These are phyloP conservation scores for Heterodera schachtii DNA, from an alignment of 1,140 invertebrate species.

Conservation along the genomic window DNA sequence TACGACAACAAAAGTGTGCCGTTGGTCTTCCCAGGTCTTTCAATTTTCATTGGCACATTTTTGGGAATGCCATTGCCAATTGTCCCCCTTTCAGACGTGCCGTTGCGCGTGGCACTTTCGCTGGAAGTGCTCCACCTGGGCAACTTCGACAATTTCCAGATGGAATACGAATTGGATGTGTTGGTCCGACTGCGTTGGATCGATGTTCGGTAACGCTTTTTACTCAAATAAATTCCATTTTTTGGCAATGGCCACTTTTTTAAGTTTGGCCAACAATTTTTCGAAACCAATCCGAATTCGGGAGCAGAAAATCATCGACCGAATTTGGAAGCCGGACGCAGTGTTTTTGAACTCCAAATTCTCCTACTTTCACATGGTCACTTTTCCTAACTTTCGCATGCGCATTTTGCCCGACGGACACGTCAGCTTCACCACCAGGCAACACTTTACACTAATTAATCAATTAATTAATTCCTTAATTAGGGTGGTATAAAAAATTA, in stretches of 20 bases:
- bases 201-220: constrained; percentile 36
- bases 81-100: constrained; percentile 48
- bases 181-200: constrained; percentile 53
- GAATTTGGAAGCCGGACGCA: constrained; percentile 63
- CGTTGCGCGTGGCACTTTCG: constrained; percentile 56
- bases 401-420: constrained; percentile 56
- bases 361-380: constrained; percentile 62
- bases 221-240: neutral
- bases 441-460: no score
- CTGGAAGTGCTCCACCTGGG: constrained; percentile 60
- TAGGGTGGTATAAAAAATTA: no score
- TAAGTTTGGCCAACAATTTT: constrained; percentile 61
- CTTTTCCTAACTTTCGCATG: constrained; percentile 65
- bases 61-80: constrained; percentile 7
- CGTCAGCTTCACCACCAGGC: constrained; percentile 58
- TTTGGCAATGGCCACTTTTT: constrained; percentile 9
- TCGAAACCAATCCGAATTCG: constrained; percentile 58
- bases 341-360: constrained; percentile 60
- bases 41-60: constrained; percentile 27
- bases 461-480: no score
- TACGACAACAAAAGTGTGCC: constrained; percentile 63
- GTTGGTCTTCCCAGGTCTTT: constrained; percentile 55
- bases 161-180: constrained; percentile 62
- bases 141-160: constrained; percentile 61
- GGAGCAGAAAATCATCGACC: constrained; percentile 58